Evolutionary conservation across 2,888 invertebrate species (phyloP).

Genomic region (Mechanitis messenoides): DNA sequence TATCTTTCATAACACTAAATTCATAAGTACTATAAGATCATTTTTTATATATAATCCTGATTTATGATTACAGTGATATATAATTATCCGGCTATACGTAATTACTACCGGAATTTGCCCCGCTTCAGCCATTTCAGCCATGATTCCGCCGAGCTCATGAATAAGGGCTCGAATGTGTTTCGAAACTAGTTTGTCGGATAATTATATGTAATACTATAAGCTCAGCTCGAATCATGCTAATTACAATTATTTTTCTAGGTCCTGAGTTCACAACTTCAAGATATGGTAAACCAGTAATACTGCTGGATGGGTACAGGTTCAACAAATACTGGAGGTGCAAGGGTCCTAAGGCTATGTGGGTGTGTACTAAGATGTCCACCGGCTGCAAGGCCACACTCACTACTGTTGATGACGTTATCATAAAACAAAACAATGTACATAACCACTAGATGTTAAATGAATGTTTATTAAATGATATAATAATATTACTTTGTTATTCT

Average conservation of each 20-base stretch:
- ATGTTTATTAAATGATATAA: too few species aligned
- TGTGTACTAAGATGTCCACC: constrained; percentile 36
- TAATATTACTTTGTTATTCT: too few species aligned
- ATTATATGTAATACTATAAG: too few species aligned
- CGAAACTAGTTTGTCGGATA: too few species aligned
- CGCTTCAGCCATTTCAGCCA: too few species aligned
- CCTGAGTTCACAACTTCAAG: constrained; percentile 29
- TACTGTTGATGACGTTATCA: constrained; percentile 33
- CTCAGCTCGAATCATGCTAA: neutral
- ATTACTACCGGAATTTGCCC: too few species aligned
- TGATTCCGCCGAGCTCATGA: too few species aligned
- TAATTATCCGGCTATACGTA: too few species aligned
- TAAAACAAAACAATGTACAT: constrained; percentile 30
- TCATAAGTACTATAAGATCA: too few species aligned
- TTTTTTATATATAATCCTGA: too few species aligned
- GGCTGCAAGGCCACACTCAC: constrained; percentile 34
- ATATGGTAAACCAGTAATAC: constrained; percentile 36
- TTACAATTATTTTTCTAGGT: constrained; percentile 5
- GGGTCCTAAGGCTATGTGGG: constrained; percentile 40
- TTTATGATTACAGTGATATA: too few species aligned
- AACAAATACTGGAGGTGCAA: constrained; percentile 38
- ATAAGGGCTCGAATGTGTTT: too few species aligned
- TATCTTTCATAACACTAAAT: neutral
- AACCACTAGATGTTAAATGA: constrained; percentile 17
- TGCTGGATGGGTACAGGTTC: constrained; percentile 9